These are phyloP conservation scores for Chlorospingus flavigularis DNA, from an alignment of 2,797 vertebrate genomes.

Conservation along the genomic window DNA sequence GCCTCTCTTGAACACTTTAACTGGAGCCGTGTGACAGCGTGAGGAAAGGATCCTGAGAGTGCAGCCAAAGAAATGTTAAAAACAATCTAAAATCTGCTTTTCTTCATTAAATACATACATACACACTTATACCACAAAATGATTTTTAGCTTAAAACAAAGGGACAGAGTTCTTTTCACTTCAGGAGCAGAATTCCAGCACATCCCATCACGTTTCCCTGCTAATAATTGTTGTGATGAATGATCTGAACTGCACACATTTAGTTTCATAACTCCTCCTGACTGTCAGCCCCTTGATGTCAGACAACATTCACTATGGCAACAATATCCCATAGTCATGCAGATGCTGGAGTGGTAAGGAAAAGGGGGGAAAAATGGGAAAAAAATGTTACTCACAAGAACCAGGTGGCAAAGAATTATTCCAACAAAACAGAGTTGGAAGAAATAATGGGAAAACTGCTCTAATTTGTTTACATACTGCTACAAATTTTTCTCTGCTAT, in stretches of 20 bases:
- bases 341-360: neutral
- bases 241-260: neutral
- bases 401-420: neutral
- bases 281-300: neutral
- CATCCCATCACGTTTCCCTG: neutral
- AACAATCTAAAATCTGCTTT: neutral
- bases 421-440: accelerated
- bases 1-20: neutral
- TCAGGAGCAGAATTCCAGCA: neutral
- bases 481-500: neutral
- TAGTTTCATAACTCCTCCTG: neutral
- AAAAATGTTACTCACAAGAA: neutral
- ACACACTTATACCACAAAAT: accelerated
- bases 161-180: neutral
- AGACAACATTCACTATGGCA: neutral
- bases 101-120: neutral
- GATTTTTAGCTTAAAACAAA: neutral
- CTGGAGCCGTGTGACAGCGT: neutral
- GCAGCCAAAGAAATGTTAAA: neutral
- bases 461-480: neutral
- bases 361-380: accelerated
- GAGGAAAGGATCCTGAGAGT: neutral
- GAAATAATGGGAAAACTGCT: neutral
- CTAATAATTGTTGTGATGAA: neutral
- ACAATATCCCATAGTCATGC: neutral